Conservation (phyloP, 2,113 vertebrate species). For the Himantopus leucocephalus region DNA sequence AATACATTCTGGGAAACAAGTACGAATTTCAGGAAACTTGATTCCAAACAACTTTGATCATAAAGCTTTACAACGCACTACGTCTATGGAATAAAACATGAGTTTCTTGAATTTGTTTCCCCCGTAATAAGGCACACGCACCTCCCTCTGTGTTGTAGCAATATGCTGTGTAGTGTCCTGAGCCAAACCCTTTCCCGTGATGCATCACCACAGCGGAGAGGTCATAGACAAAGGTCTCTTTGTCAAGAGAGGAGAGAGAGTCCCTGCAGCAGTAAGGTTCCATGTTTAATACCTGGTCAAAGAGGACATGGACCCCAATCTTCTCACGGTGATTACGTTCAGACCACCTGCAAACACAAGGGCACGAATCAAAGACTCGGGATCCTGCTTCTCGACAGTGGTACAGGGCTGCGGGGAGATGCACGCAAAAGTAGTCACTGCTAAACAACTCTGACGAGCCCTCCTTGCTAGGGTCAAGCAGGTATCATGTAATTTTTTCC, state of each 20-base stretch:
- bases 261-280: constrained; percentile 96
- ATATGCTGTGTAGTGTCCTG: constrained; percentile 99
- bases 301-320: constrained; percentile 97
- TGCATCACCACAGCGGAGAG: constrained; percentile 99
- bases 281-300: constrained; percentile 98
- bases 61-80: neutral
- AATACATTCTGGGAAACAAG: neutral
- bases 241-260: constrained; percentile 85
- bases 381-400: neutral
- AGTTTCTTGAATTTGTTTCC: neutral
- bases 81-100: neutral
- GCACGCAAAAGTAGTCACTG: neutral
- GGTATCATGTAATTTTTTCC: neutral
- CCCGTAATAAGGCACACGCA: constrained; percentile 77
- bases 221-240: constrained; percentile 93
- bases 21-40: neutral
- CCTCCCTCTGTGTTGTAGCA: constrained; percentile 99
- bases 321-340: constrained; percentile 99
- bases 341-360: constrained; percentile 87
- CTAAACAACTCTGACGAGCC: neutral
- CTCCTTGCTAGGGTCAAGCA: neutral
- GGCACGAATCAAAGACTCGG: neutral
- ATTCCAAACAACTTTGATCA: neutral
- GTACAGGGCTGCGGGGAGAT: neutral
- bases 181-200: constrained; percentile 98